Evolutionary conservation across 2,888 invertebrate genomes (phyloP).

Genomic region (Thymelicus lineola): DNA sequence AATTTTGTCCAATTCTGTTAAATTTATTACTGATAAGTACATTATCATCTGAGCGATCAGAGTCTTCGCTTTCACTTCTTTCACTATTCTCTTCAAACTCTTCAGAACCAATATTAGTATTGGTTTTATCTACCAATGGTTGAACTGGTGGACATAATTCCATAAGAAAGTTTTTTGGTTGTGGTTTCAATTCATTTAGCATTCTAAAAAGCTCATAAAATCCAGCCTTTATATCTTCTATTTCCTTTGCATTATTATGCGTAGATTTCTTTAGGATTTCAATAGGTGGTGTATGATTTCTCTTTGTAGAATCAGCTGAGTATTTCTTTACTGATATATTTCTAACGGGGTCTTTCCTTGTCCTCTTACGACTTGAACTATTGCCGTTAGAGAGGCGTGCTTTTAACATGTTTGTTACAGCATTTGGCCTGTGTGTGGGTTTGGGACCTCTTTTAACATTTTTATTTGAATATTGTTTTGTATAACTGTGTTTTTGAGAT

Average conservation of each 20-base stretch:
- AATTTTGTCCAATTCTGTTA: slow-evolving; percentile 38
- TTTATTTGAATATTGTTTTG: slow-evolving; percentile 57
- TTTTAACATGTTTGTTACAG: slow-evolving; percentile 56
- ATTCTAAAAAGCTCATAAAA: slow-evolving; percentile 57
- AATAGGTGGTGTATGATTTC: slow-evolving; percentile 46
- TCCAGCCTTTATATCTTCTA: slow-evolving; percentile 55
- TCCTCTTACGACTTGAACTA: slow-evolving; percentile 51
- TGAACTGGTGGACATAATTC: slow-evolving; percentile 10
- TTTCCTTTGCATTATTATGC: slow-evolving; percentile 49
- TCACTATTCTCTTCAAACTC: slow-evolving; percentile 41
- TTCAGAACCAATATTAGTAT: slow-evolving; percentile 56
- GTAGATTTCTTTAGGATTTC: slow-evolving; percentile 44
- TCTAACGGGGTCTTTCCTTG: slow-evolving; percentile 43
- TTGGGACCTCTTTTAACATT: slow-evolving; percentile 54
- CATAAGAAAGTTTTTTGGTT: slow-evolving; percentile 28
- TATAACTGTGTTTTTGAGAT: slow-evolving; percentile 22
- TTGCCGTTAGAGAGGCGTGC: slow-evolving; percentile 45
- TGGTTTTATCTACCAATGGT: slow-evolving; percentile 41
- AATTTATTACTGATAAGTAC: slow-evolving; percentile 54
- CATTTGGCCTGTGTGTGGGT: slow-evolving; percentile 60
- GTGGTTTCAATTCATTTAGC: slow-evolving; percentile 55
- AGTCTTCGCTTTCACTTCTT: slow-evolving; percentile 48
- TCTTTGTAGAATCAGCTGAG: slow-evolving; percentile 59
- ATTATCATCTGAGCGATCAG: slow-evolving; percentile 51
- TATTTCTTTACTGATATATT: slow-evolving; percentile 51